phyloP scores from a whole-genome alignment of 1,140 invertebrate species.

The Nasonia vitripennis region DNA sequence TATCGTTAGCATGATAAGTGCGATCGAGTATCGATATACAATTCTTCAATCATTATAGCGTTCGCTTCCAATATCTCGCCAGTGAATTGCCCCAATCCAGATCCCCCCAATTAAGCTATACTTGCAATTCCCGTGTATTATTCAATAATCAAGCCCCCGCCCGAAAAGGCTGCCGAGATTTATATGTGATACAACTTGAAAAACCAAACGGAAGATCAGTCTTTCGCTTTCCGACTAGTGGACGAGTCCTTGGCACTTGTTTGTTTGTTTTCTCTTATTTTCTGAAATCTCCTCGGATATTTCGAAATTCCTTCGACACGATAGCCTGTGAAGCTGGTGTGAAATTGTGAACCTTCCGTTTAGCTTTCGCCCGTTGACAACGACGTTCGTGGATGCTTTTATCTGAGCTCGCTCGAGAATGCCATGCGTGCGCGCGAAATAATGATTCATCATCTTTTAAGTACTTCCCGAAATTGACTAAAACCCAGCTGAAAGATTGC shows the following conservation, averaged over 20 bases:
- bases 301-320: background rate
- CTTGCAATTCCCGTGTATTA: background rate
- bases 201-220: background rate
- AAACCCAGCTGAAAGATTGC: background rate
- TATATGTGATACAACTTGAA: background rate
- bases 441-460: background rate
- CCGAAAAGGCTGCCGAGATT: background rate
- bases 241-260: background rate
- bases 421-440: no score
- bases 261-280: background rate
- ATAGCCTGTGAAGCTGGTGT: background rate
- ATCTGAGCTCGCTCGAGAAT: background rate
- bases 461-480: background rate
- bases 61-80: background rate
- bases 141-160: background rate
- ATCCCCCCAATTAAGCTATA: background rate
- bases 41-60: background rate
- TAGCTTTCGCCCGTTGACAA: background rate
- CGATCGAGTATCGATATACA: conserved; percentile 24
- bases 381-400: background rate
- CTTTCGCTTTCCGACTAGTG: background rate
- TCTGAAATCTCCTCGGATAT: background rate
- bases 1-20: conserved; percentile 30
- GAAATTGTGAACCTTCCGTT: background rate
- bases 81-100: background rate